Percentiles rank a stretch among this genome's conserved stretches.
Evolutionary conservation across 2,113 vertebrate species (phyloP).

Genomic region (Mobula hypostoma): DNA sequence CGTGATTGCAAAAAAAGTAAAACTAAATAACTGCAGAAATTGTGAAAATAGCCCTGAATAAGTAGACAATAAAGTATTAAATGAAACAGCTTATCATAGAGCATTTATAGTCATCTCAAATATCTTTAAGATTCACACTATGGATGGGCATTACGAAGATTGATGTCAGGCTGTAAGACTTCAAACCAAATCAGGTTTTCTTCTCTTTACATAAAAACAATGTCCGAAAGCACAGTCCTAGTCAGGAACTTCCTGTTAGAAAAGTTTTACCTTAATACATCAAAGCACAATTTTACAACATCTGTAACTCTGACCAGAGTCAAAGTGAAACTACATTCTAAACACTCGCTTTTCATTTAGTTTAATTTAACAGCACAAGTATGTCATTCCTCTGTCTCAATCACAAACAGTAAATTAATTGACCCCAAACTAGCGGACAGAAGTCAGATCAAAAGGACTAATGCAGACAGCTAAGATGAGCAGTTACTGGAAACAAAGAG

Average conservation of each 20-base stretch:
- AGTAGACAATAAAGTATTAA: neutral
- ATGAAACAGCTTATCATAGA: neutral
- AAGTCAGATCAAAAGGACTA: constrained; percentile 56
- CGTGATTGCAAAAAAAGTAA: neutral
- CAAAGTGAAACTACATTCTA: neutral
- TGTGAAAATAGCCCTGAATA: neutral
- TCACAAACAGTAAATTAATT: constrained; percentile 35
- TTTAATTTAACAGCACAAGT: constrained; percentile 30
- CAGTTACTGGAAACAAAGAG: constrained; percentile 65
- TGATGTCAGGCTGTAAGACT: neutral
- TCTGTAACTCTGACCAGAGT: neutral
- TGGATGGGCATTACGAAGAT: neutral
- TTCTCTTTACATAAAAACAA: neutral
- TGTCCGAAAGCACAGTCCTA: neutral
- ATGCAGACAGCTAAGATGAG: constrained; percentile 57
- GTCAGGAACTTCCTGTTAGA: neutral
- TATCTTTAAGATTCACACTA: neutral
- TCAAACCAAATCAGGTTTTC: constrained; percentile 5
- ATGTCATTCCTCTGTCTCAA: constrained; percentile 36
- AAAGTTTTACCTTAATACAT: neutral
- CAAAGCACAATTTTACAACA: neutral
- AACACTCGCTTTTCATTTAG: constrained; percentile 21
- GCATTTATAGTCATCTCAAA: neutral
- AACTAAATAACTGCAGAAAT: neutral
- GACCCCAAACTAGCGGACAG: constrained; percentile 40